Base-by-base conservation (phyloP, 1,140 invertebrate genomes). In the Drosophila ananassae region DNA sequence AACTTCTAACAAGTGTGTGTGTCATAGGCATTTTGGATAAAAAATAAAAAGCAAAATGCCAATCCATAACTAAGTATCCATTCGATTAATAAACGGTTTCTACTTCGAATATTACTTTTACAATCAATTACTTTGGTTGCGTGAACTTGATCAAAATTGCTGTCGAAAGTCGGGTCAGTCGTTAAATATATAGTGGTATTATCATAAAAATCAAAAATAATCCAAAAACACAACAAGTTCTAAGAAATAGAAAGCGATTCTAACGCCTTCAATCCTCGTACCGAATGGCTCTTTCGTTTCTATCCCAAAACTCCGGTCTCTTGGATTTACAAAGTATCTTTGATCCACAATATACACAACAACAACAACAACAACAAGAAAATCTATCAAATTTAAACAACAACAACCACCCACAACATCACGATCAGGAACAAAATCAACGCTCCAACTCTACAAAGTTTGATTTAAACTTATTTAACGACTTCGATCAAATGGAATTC, bases 211-310 rank as follows among this genome's bases (percentile, higher is more conserved):
- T 0, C 17, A 17, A 17, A 17, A 17, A 46, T 44, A 48, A 47
- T 46, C 57, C 37, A 12, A 28, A 9, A 58, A 52, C 39, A 24
- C 37, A 53, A 47, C 2, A n/a, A 37, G 10, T n/a, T 10, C 3
- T n/a, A 12, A 12, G 59, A 28, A 62, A 56, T 32, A 58, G 61
- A 46, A 66, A 13, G 46, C 46, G 52, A 66, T 55, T 52, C 10
- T 17, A 76, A 59, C 55, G 60, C 54, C 53, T 47, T 71, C 74
- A 48, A 69, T 60, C 69, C 64, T 80, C 57, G 6, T 82, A 83
- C 66, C 90, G 90, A 91, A 91, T 91, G 90, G 90, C 90, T 84
- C 87, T 91, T 83, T 90, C 90, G 76, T 85, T 90, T 82, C 71
- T 89, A 62, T 77, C 85, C 22, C 87, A 90, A 79, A 87, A 73